A percentile compares a stretch with the other conserved stretches of the same genome.
Evolutionary conservation across 2,797 vertebrate species (phyloP).

Genomic region (Alauda arvensis): DNA sequence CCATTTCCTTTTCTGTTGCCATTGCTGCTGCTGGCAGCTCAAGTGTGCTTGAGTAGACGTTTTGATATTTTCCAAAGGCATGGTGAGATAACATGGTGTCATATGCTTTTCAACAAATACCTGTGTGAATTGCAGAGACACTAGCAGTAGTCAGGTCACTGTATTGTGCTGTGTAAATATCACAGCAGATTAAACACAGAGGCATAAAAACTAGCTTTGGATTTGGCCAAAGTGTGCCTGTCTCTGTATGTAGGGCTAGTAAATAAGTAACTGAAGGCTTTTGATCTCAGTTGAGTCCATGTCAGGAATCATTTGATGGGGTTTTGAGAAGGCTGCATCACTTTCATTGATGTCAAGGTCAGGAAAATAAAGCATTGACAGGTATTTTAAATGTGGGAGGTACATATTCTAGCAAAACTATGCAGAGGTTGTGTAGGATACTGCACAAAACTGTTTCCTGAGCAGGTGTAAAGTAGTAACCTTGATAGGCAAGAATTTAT

Average conservation of each 20-base stretch:
- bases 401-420: neutral
- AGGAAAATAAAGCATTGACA: neutral
- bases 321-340: rapidly evolving
- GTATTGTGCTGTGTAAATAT: neutral
- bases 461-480: neutral
- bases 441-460: neutral
- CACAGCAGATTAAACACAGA: neutral
- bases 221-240: neutral
- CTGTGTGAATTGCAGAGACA: neutral
- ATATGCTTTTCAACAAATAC: neutral
- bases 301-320: neutral
- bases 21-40: neutral
- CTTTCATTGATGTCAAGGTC: neutral
- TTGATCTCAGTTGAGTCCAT: neutral
- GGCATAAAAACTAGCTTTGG: neutral
- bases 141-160: neutral
- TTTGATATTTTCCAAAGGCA: neutral
- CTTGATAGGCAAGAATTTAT: neutral
- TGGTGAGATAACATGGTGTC: neutral
- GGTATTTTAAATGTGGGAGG: neutral
- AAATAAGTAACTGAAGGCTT: neutral
- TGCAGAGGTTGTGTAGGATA: neutral
- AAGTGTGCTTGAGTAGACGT: neutral
- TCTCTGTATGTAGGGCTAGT: neutral
- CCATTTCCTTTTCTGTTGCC: neutral